Percentiles rank a stretch among this genome's conserved stretches.
These are phyloP conservation scores for Dasypolia templi DNA, from an alignment of 2,888 invertebrate genomes.

Conservation along the genomic window DNA sequence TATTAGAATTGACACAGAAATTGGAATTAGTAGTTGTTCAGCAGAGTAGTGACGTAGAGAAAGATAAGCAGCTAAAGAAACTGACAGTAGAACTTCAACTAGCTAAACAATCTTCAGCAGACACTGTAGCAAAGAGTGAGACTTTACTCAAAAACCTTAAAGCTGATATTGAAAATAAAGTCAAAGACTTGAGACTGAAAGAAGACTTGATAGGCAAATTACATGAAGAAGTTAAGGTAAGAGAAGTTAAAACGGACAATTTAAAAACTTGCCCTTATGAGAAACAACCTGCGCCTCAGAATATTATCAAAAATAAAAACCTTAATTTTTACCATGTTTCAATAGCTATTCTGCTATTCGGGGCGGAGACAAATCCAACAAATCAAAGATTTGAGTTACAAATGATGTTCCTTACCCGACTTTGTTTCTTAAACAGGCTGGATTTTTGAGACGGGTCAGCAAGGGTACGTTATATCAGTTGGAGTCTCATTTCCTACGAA, in stretches of 20 bases:
- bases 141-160: slow-evolving; percentile 80
- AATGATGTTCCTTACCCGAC: no score
- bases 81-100: slow-evolving; percentile 85
- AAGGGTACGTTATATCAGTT: no score
- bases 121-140: slow-evolving; percentile 82
- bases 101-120: slow-evolving; percentile 79
- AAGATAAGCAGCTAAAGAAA: slow-evolving; percentile 85
- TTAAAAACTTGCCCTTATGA: not conserved
- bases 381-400: no score
- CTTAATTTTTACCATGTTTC: no score
- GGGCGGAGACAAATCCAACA: no score
- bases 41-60: slow-evolving; percentile 82
- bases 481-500: no score
- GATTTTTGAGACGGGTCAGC: no score
- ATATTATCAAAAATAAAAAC: no score
- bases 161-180: slow-evolving; percentile 82
- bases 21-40: slow-evolving; percentile 84
- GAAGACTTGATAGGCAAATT: slow-evolving; percentile 81
- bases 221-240: slow-evolving; percentile 86
- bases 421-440: no score
- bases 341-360: no score
- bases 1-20: slow-evolving; percentile 83
- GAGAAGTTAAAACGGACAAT: not conserved
- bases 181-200: slow-evolving; percentile 83
- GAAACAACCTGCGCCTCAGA: no score